Conservation (phyloP, 2,797 vertebrate species). For the Urophycis tenuis region DNA sequence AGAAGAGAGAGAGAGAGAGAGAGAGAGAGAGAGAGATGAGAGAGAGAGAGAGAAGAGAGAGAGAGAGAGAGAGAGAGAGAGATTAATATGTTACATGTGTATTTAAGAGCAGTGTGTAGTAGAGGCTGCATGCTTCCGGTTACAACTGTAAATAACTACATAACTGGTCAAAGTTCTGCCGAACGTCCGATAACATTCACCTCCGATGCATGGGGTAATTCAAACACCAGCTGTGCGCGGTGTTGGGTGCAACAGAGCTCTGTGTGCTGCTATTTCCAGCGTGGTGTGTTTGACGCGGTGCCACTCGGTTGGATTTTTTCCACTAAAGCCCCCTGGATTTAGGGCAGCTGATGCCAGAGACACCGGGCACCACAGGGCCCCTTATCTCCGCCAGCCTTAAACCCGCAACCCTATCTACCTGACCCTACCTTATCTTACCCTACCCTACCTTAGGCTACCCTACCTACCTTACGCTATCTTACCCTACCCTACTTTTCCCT, state of each 20-base stretch:
- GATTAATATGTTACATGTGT: not conserved
- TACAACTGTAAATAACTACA: not conserved
- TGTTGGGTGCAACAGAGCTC: conserved; percentile 26
- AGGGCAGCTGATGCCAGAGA: conserved; percentile 69
- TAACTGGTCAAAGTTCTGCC: not conserved
- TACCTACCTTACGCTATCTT: not conserved
- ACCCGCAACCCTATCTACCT: not conserved
- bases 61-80: no score
- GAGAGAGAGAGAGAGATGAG: no score
- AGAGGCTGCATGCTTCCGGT: conserved; percentile 47
- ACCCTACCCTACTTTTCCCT: not conserved
- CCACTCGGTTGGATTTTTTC: conserved; percentile 59
- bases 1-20: no score
- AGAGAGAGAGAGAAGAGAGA: no score
- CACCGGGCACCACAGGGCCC: conserved; percentile 66
- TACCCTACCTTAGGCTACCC: not conserved
- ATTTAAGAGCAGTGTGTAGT: conserved; percentile 16
- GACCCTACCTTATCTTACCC: not conserved
- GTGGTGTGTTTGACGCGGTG: conserved; percentile 55
- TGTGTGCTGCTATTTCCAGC: conserved; percentile 55
- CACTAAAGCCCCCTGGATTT: conserved; percentile 62
- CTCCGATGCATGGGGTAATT: conserved; percentile 1
- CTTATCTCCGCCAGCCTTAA: conserved; percentile 48
- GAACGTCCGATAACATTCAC: not conserved
- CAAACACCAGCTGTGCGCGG: conserved; percentile 29